These are phyloP conservation scores for Epiblema foenella DNA, from an alignment of 2,888 invertebrate genomes.

Conservation along the genomic window DNA sequence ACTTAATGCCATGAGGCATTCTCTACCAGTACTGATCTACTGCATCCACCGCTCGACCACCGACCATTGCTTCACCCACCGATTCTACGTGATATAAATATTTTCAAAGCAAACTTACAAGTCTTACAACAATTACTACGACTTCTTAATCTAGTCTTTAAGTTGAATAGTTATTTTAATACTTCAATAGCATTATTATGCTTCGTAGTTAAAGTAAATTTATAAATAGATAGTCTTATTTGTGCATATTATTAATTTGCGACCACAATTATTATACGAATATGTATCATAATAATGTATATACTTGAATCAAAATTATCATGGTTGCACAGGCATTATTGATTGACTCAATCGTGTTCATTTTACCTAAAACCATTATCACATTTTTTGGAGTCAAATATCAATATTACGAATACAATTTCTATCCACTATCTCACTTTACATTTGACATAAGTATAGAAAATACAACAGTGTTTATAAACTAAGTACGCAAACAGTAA, in stretches of 20 bases:
- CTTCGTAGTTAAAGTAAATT: not conserved
- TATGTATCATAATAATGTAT: not conserved
- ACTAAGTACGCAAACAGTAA: not conserved
- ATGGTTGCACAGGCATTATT: not conserved
- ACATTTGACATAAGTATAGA: not conserved
- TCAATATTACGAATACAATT: not conserved
- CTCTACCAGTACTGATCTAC: too few relatives aligned
- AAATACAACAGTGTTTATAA: not conserved
- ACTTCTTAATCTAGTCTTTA: constrained; percentile 12
- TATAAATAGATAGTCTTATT: not conserved
- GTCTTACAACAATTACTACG: constrained; percentile 10
- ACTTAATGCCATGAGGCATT: too few relatives aligned
- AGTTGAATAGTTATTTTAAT: constrained; percentile 23
- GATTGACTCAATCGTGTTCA: not conserved
- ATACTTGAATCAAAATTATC: constrained; percentile 6
- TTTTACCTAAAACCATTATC: not conserved
- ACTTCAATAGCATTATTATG: constrained; percentile 37
- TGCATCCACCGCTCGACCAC: too few relatives aligned
- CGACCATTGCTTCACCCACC: too few relatives aligned
- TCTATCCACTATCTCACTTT: not conserved
- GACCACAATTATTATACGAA: not conserved
- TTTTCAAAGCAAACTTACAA: constrained; percentile 7
- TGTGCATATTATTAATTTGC: constrained; percentile 2
- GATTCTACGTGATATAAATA: too few relatives aligned
- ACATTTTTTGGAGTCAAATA: not conserved